These are phyloP conservation scores for Gambusia affinis DNA, from an alignment of 2,113 vertebrate species.

Conservation along the genomic window DNA sequence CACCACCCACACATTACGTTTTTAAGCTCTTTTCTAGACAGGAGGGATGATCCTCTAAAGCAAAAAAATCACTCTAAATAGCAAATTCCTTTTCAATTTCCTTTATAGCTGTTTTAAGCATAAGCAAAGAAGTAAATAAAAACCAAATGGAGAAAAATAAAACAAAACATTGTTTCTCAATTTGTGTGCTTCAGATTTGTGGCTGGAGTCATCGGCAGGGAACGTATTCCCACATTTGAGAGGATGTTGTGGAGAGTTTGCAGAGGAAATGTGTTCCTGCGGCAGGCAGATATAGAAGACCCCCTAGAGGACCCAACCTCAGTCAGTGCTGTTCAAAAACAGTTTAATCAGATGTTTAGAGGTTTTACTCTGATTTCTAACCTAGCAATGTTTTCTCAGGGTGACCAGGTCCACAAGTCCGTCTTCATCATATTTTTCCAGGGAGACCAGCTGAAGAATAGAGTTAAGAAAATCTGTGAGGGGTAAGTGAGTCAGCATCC, in stretches of 20 bases:
- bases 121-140: background rate
- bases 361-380: background rate
- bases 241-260: conserved; percentile 99
- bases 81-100: too few species aligned
- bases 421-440: conserved; percentile 99
- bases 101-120: background rate
- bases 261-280: conserved; percentile 95
- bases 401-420: conserved; percentile 96
- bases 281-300: conserved; percentile 94
- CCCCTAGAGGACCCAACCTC: conserved; percentile 93
- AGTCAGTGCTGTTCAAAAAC: conserved; percentile 73
- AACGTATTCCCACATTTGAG: conserved; percentile 95
- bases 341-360: background rate
- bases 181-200: conserved; percentile 85
- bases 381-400: conserved; percentile 73
- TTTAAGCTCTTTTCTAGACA: background rate
- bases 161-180: background rate
- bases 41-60: conserved; percentile 1
- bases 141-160: background rate
- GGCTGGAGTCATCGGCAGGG: conserved; percentile 94
- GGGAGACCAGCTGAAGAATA: conserved; percentile 96
- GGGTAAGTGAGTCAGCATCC: conserved; percentile 76
- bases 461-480: conserved; percentile 99
- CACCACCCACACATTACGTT: conserved; percentile 20
- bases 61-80: background rate